phyloP scores from a whole-genome alignment of 2,888 invertebrate species.

The Cyclophora albipunctata region DNA sequence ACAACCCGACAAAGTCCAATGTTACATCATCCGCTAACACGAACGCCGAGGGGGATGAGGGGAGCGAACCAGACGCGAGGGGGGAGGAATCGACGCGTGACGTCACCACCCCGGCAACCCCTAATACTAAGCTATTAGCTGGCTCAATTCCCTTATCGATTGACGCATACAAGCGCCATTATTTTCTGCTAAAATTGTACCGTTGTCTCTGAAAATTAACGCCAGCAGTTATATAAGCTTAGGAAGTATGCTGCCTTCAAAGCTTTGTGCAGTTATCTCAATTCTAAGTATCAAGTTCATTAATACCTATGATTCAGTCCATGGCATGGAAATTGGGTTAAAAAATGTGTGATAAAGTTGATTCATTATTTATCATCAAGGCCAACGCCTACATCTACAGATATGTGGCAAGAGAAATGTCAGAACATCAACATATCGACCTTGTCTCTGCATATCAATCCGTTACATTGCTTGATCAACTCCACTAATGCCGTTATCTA shows the following conservation, averaged over 20 bases:
- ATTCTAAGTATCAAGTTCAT: no score
- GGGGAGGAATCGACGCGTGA: conserved; percentile 39
- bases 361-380: no score
- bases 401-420: conserved; percentile 3
- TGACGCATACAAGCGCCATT: conserved; percentile 5
- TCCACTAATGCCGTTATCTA: conserved; percentile 16
- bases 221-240: no score
- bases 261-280: no score
- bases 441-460: conserved; percentile 13
- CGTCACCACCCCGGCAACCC: conserved; percentile 32
- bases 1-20: conserved; percentile 28
- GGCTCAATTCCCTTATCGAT: conserved; percentile 12
- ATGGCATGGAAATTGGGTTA: no score
- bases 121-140: conserved; percentile 13
- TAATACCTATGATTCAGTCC: no score
- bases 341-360: no score
- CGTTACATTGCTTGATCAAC: conserved; percentile 8
- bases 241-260: no score
- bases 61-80: conserved; percentile 13
- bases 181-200: conserved; percentile 13
- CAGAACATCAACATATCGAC: conserved; percentile 9
- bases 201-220: conserved; percentile 3
- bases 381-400: neutral
- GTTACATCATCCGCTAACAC: conserved; percentile 37
- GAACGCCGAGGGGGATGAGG: conserved; percentile 7